Evolutionary conservation across 92 coral and sea anemone genomes (phyloP), one percentile per base, ranked within the genome.

Genomic region (Phenganax stokvisi): DNA sequence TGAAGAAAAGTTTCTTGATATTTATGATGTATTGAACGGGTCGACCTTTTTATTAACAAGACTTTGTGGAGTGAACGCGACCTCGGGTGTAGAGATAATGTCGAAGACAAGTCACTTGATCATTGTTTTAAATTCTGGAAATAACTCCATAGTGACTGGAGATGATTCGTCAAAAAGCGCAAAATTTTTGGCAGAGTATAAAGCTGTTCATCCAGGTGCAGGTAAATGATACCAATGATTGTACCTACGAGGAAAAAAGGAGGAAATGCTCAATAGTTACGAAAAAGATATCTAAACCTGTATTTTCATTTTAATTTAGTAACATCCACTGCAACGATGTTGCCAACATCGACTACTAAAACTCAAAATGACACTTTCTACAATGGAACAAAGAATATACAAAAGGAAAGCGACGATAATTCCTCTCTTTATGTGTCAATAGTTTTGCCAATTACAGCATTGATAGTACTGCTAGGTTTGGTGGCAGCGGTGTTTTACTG

Each of bases 91-190:
- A 7, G 12, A 12, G 25, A 51, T 79, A 44, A 8, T 61, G 20
- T 47, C 83, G 28, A 52, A 12, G 11, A 31, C 71, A 64, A 79
- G 65, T 54, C 8, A 51, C 31, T 2, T 79, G 29, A 15, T 2
- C n/a, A 51, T 79, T 51, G 71, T 61, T 27, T 54, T 79, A 15
- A 79, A 63, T 63, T 79, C 83, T 27, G 81, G 81, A 25, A 17
- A 60, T 10, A 57, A 76, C 44, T 31, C 68, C 51, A 1, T 9
- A 9, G 52, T n/a, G 51, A 37, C 52, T 13, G 51, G 16, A 30
- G 11, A 10, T 13, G 73, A 68, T 20, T 30, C 47, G 73, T 7
- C 60, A 51, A 52, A 8, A 51, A 6, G 12, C 7, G 16, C 47
- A 44, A 47, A 55, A 51, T 79, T 79, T 65, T 47, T 16, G 9